phyloP scores from a whole-genome alignment of 2,113 vertebrate genomes.

The Eira barbara region DNA sequence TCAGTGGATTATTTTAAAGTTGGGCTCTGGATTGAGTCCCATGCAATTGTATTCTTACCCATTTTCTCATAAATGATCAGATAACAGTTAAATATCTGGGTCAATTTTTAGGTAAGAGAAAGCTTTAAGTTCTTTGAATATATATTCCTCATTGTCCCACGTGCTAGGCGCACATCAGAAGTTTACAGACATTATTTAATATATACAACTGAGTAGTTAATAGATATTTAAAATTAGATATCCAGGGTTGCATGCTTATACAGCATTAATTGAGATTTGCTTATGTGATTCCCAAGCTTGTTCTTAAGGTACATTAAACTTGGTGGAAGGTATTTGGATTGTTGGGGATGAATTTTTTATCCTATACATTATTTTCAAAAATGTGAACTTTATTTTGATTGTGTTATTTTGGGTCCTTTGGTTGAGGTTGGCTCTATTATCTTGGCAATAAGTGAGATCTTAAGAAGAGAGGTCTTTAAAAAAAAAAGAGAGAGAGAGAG shows the following conservation, averaged over 20 bases:
- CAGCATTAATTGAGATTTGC: not conserved
- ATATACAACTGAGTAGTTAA: not conserved
- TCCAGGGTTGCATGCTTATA: not conserved
- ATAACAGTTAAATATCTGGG: slow-evolving; percentile 22
- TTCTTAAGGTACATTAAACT: not conserved
- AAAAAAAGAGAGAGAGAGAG: too few relatives aligned
- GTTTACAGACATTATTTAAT: not conserved
- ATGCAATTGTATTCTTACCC: not conserved
- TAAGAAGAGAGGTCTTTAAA: not conserved
- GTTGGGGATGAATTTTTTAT: not conserved
- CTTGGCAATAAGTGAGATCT: not conserved
- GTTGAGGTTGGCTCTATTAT: not conserved
- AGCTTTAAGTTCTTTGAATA: not conserved
- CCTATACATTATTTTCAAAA: not conserved
- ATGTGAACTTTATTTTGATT: slow-evolving; percentile 11
- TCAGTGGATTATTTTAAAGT: slow-evolving; percentile 66
- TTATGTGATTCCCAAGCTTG: not conserved
- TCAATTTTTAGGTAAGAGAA: slow-evolving; percentile 10
- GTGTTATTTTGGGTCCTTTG: not conserved
- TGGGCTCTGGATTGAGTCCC: not conserved
- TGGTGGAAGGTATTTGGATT: not conserved
- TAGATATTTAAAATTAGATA: slow-evolving; percentile 13
- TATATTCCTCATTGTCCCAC: not conserved
- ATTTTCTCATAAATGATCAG: slow-evolving; percentile 31
- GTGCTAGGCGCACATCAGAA: not conserved